phyloP scores from a whole-genome alignment of 2,888 invertebrate species.

The Odontomyia ornata region DNA sequence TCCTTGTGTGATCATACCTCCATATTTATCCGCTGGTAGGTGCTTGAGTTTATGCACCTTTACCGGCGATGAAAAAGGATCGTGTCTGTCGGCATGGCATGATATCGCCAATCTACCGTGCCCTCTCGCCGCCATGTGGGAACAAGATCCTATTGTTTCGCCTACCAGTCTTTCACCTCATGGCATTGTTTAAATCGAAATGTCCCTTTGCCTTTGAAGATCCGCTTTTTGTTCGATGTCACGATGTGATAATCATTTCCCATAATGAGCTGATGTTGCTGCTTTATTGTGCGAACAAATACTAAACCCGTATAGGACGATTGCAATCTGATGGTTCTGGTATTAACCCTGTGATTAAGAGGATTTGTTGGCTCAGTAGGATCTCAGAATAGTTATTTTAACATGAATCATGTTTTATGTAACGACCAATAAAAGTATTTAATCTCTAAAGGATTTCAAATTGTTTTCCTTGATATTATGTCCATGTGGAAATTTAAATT shows the following conservation, averaged over 20 bases:
- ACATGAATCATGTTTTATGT: no score
- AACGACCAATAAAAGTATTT: no score
- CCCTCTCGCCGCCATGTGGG: background rate
- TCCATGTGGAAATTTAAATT: no score
- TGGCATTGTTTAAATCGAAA: background rate
- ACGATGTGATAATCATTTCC: conserved; percentile 24
- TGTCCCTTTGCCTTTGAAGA: background rate
- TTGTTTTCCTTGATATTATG: no score
- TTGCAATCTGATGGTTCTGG: no score
- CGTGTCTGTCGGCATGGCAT: background rate
- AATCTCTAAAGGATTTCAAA: no score
- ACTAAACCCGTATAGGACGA: no score
- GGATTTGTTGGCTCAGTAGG: no score
- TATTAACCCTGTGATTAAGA: no score
- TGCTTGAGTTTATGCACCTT: background rate
- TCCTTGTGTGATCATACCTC: background rate
- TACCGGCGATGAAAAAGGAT: background rate
- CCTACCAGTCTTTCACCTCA: background rate
- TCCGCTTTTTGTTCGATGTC: conserved; percentile 5
- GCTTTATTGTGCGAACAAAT: no score
- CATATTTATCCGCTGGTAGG: background rate
- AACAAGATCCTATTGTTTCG: conserved; percentile 3
- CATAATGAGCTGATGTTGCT: conserved; percentile 20
- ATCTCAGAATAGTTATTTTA: no score
- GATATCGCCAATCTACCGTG: background rate